Base-by-base conservation (phyloP, 2,113 vertebrate genomes). In the Cairina moschata region DNA sequence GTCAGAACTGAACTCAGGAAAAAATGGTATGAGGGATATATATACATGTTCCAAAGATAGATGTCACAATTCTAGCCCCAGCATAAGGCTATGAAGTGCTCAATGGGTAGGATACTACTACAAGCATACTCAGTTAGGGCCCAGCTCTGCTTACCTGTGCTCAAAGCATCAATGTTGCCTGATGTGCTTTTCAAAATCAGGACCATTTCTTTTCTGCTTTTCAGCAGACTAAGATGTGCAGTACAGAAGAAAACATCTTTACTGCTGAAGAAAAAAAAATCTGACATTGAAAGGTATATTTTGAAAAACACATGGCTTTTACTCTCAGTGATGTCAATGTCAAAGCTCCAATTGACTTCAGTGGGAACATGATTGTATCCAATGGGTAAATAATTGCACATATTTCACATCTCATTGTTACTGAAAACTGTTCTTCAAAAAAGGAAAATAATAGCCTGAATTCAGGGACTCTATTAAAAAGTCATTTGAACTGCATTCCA, bases 391-490 rank as follows among this genome's bases (percentile, higher is more conserved):
- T 96, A 97, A 96, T 96, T 97, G 93, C 95, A 92, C 91, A 85
- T 92, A 97, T 97, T 95, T 94, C 96, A 93, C 88, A 93, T 93
- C 89, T 83, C 96, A 91, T 96, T 97, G 91, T 98, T 97, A 95
- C 68, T 95, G 91, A 97, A 98, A 97, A 97, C 90, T 88, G 69
- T 94, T 97, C 85, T 93, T 96, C 78, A 97, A 97, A 97, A 93
- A 93, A 90, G 60, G 69, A 90, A 96, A 93, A 97, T 85, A 97
- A 95, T 60, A 90, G 94, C 44, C 91, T 52, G 48, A 91, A 97
- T 89, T 92, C 75, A 92, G 88, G 93, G 94, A 96, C 95, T 86
- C 95, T 95, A 97, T 97, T 98, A 97, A 98, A 97, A 97, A 97
- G 92, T 93, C 68, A 97, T 97, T 91, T 92, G 72, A 97, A 97